Base-by-base conservation (phyloP, 2,888 invertebrate genomes). In the Machimus rusticus region DNA sequence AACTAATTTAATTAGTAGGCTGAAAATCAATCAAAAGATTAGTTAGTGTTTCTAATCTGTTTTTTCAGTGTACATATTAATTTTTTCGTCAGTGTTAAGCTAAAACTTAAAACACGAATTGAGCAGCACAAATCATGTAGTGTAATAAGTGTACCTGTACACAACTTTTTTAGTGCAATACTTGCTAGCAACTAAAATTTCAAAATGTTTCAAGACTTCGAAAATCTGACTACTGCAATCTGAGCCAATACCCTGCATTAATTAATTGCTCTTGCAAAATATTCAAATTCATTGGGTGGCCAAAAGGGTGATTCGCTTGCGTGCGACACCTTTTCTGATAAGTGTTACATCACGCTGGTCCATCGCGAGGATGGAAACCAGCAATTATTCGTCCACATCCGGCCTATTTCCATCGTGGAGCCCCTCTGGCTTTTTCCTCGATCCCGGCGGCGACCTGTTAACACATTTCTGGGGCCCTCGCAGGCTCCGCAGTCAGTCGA, bases 381-480 rank as follows among this genome's bases (percentile, higher is more conserved):
- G 12, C 43, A 78, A 39, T 43, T 39, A 78, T 78, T 37, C 9
- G 78, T 37, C 43, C 78, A 78, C 39, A 78, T 34, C 39, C 78
- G 78, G 37, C 39, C 28, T 23, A 66, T 66, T 66, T 66, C 66
- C 78, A 78, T 46, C 78, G 8, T 5, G 9, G 23, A 37, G 12
- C 39, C 43, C 78, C 43, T 14, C 16, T 6, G 16, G 43, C 5
- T 78, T 5, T 78, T 78, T 23, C 23, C 9, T 31, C 51, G 28
- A 28, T 79, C 43, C 51, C 79, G 43, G 16, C 51, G 51, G 34
- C 79, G 79, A 55, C 79, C 79, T 79, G 51, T 79, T 79, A 79
- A 79, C 79, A 79, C 79, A 79, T 79, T 79, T 79, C 14, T 28
- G 28, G 79, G 28, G 31, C 51, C 31, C 23, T 79, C 51, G 46